These are phyloP conservation scores for Micromesistius poutassou DNA, from an alignment of 2,797 vertebrate genomes.

Conservation along the genomic window DNA sequence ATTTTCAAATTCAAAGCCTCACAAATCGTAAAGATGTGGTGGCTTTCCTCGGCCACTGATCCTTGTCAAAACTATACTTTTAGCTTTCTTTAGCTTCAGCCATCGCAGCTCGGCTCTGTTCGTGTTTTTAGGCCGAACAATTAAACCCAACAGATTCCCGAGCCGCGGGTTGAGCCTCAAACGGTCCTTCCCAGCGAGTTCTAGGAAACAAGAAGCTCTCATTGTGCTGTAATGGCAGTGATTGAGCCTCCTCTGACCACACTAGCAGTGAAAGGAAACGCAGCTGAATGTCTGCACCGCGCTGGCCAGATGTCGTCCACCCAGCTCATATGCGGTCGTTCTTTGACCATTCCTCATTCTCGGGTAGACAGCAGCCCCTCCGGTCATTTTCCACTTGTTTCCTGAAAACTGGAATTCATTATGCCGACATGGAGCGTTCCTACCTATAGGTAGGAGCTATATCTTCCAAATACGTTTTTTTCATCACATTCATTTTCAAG, in stretches of 20 bases:
- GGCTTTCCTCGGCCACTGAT: too few species aligned
- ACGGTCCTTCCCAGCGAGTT: not conserved
- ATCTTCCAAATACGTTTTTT: not conserved
- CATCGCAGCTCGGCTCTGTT: not conserved
- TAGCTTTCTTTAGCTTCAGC: too few species aligned
- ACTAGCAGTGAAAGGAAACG: too few species aligned
- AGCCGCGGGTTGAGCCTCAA: too few species aligned
- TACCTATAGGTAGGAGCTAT: too few species aligned
- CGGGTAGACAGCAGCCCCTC: conserved; percentile 23
- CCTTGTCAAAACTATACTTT: too few species aligned
- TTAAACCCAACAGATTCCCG: too few species aligned
- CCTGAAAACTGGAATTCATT: conserved; percentile 58
- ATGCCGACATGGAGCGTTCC: conserved; percentile 47
- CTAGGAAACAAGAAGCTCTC: too few species aligned
- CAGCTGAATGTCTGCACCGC: too few species aligned
- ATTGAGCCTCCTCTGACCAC: too few species aligned
- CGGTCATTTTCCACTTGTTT: conserved; percentile 61
- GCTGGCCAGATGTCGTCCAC: not conserved
- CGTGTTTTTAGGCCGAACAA: not conserved
- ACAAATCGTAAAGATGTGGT: not conserved
- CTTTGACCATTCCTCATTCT: not conserved
- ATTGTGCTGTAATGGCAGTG: too few species aligned
- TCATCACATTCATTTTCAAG: not conserved
- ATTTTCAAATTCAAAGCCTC: not conserved
- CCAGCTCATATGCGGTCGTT: not conserved